Conservation (phyloP, 1,140 invertebrate genomes). For the Leptestheria dahalacensis region DNA sequence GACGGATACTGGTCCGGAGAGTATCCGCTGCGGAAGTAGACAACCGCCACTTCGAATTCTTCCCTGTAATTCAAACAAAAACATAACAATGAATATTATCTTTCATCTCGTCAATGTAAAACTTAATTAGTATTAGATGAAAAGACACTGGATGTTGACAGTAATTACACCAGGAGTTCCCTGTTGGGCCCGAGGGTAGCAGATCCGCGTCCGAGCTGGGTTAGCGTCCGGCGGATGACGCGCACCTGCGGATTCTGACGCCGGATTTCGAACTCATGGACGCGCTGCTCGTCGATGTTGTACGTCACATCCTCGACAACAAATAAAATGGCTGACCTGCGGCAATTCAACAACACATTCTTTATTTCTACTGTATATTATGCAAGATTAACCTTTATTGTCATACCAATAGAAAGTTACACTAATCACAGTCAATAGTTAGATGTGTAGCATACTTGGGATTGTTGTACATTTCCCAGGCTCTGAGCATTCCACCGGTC, state of each 20-base stretch:
- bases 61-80: slow-evolving; percentile 39
- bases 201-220: slow-evolving; percentile 39
- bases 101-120: background rate
- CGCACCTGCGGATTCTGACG: slow-evolving; percentile 49
- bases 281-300: slow-evolving; percentile 77
- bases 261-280: slow-evolving; percentile 71
- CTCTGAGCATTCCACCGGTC: slow-evolving; percentile 52
- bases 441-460: slow-evolving; percentile 33
- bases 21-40: slow-evolving; percentile 88
- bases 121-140: too few relatives aligned
- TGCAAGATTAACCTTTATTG: too few relatives aligned
- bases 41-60: slow-evolving; percentile 58
- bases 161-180: slow-evolving; percentile 46
- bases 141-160: too few relatives aligned
- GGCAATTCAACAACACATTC: too few relatives aligned
- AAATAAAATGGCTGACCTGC: slow-evolving; percentile 59
- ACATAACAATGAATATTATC: background rate
- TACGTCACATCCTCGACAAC: slow-evolving; percentile 74
- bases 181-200: slow-evolving; percentile 38
- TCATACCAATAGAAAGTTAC: too few relatives aligned
- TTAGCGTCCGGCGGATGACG: slow-evolving; percentile 53
- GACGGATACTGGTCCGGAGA: slow-evolving; percentile 65
- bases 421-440: too few relatives aligned
- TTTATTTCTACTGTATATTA: too few relatives aligned
- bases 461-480: slow-evolving; percentile 57